Evolutionary conservation across 2,113 vertebrate genomes (phyloP), one percentile per base, ranked within the genome.

Genomic region (Emberiza fucata): DNA sequence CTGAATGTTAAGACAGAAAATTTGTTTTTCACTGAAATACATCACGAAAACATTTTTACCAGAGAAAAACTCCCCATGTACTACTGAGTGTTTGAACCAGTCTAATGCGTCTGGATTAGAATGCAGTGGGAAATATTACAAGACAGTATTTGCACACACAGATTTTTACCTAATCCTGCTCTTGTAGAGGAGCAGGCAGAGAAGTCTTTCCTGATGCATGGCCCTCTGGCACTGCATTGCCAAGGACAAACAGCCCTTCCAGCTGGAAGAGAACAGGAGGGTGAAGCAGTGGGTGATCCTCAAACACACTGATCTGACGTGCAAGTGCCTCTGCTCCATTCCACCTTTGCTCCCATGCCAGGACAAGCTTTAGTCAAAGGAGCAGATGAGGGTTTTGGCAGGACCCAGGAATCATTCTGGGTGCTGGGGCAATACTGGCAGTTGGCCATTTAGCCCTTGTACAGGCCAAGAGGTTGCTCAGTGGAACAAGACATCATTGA

Each of bases 1-100:
- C 99, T 99, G 83, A 88, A 95, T 31, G 14, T 69, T 93, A 79
- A 96, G 73, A 90, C 16, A 97, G 60, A 96, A 89, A 80, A 33
- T 66, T 44, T 56, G 25, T 13, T 94, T 90, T 92, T 64, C 66
- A 89, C 7, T 54, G 25, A 78, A 94, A 65, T 27, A 16, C 14
- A 35, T 81, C 4, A 64, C 0, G 0, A 66, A 85, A 94, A 31
- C 45, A 61, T 22, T 83, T 92, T 78, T 51, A 84, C 45, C 19
- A 93, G 24, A 85, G 24, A 44, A 35, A 48, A 88, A 37, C 19
- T 64, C 14, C 9, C 27, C 7, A 33, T 2, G 21, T 35, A n/a
- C 45, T 45, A 33, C 31, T 59, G 4, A n/a, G 29, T 35, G 14
- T 59, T 66, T 54, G 44, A 90, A 23, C 9, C 39, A 42, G 18